Base-by-base conservation (phyloP, 2,888 invertebrate genomes). In the Oligia latruncula region DNA sequence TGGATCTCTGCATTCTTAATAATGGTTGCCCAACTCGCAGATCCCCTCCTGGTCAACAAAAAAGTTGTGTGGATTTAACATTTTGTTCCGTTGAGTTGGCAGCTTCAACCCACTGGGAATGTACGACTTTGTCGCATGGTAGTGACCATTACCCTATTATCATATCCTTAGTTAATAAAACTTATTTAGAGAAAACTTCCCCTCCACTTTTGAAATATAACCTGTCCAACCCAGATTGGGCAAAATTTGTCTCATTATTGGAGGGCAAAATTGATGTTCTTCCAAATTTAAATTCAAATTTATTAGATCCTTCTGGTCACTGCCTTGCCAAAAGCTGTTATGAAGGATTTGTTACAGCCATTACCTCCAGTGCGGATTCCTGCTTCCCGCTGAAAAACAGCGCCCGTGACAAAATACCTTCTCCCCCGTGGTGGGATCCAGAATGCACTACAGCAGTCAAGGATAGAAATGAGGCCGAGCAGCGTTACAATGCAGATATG, bases 191-290 rank as follows among this genome's bases (percentile, higher is more conserved):
- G 3, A 35, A 70, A 70, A 68, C 9, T 43, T 43, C 40, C 15
- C 20, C 65, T 65, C 23, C 65, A 68, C 68, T 68, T 68, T n/a
- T 68, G 68, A 68, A 49, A 49, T 49, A 68, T 68, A 52, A 68
- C 9, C 3, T 65, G 40, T 52, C 65, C 40, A 65, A 74, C 52
- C 74, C 40, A 9, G 52, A 74, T 67, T 67, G n/a, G 67, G 1
- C 40, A 20, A 64, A 49, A 13, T 64, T n/a, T 13, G 5, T 29
- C 13, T 72, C 46, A 35, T 20, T 62, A 46, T 11, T 73, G 64
- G 64, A 73, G 49, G 62, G 35, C 2, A 64, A 73, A 73, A 64
- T 73, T 64, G 8, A 20, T 35, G 11, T 0, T 23, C 73, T 64
- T 49, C 73, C 64, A 49, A 64, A 49, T 73, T 23, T 64, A 35